These are phyloP conservation scores for Oreocharis arfaki DNA, from an alignment of 2,113 vertebrate genomes.

Conservation along the genomic window DNA sequence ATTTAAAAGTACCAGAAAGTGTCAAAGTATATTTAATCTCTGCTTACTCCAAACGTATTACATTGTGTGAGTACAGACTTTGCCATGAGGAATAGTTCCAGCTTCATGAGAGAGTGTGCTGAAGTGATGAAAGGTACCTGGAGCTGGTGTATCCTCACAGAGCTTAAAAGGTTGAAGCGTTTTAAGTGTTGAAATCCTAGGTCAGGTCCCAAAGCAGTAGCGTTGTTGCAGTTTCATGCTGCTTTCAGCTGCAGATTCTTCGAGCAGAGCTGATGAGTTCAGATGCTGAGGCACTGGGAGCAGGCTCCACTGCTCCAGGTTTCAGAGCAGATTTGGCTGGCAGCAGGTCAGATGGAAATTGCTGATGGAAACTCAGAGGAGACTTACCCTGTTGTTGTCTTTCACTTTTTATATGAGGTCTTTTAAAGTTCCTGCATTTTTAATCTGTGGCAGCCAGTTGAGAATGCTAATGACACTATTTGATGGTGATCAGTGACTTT, in stretches of 20 bases:
- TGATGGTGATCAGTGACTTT: background rate
- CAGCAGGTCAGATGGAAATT: background rate
- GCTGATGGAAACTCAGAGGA: background rate
- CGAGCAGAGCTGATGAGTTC: background rate
- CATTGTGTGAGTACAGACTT: background rate
- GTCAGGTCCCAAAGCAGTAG: background rate
- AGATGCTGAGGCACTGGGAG: background rate
- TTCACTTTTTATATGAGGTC: background rate
- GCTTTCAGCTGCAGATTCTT: background rate
- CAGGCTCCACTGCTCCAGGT: background rate
- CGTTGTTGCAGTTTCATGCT: background rate
- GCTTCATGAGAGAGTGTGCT: fast-evolving
- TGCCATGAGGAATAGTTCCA: background rate
- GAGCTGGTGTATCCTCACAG: fast-evolving
- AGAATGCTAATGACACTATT: background rate
- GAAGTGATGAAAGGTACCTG: background rate
- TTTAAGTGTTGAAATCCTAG: background rate
- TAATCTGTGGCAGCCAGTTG: background rate
- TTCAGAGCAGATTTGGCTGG: background rate
- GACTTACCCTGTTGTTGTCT: background rate
- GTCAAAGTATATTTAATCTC: background rate
- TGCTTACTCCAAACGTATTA: background rate
- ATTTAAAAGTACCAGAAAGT: background rate
- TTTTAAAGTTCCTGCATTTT: background rate
- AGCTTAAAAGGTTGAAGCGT: background rate